Conservation (phyloP, 2,797 vertebrate species). For the Cryptoprocta ferox region DNA sequence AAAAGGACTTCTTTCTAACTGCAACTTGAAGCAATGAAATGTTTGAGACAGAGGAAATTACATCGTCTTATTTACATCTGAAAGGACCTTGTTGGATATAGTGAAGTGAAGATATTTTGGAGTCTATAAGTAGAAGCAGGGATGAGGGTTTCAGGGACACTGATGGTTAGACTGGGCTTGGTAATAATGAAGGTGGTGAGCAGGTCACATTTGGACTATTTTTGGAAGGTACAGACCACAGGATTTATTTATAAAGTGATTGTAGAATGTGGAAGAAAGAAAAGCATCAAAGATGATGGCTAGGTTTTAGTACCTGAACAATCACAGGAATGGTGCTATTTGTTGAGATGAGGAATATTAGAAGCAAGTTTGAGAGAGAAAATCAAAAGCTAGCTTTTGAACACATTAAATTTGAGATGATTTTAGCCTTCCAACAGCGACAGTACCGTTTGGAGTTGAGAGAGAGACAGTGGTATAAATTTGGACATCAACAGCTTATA, state of each 20-base stretch:
- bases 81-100: not conserved
- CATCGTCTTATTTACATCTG: not conserved
- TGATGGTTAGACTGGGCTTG: not conserved
- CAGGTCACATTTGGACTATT: not conserved
- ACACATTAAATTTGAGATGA: not conserved
- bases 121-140: not conserved
- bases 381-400: constrained; percentile 28
- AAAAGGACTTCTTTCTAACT: not conserved
- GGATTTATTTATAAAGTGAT: not conserved
- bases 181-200: not conserved
- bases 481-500: not conserved
- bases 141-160: not conserved
- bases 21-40: not conserved
- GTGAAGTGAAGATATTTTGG: not conserved
- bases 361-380: not conserved
- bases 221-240: not conserved
- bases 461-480: not conserved
- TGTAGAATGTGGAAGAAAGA: not conserved
- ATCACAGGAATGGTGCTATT: not conserved
- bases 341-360: not conserved
- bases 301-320: not conserved
- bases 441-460: not conserved
- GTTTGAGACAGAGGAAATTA: not conserved
- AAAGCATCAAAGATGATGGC: not conserved
- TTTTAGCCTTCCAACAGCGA: not conserved